Evolutionary conservation across 2,113 vertebrate genomes (phyloP).

Genomic region (Cromileptes altivelis): DNA sequence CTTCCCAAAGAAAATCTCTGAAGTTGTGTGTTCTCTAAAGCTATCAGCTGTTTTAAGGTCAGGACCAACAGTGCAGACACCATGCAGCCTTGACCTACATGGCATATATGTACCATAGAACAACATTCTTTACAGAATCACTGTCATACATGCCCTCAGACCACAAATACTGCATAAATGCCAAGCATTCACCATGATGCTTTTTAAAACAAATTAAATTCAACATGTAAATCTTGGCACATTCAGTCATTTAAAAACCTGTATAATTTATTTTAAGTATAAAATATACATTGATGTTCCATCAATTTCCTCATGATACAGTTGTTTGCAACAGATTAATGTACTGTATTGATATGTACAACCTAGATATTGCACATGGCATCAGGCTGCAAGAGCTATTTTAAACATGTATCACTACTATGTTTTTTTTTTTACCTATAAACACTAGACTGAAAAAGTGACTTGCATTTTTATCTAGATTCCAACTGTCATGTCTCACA

Average conservation of each 20-base stretch:
- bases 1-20: not conserved
- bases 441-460: too few species aligned
- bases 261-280: too few species aligned
- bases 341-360: too few species aligned
- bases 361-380: too few species aligned
- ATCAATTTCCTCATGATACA: too few species aligned
- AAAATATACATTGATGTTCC: not conserved
- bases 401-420: too few species aligned
- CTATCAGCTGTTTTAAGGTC: not conserved
- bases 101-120: not conserved
- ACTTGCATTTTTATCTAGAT: too few species aligned
- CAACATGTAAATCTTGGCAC: not conserved
- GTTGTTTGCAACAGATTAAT: too few species aligned
- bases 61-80: constrained; percentile 5
- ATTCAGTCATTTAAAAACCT: not conserved
- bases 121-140: not conserved
- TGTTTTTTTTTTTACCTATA: too few species aligned
- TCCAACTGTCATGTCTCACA: too few species aligned
- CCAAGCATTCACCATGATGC: not conserved
- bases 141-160: not conserved
- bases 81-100: constrained; percentile 11
- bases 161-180: not conserved
- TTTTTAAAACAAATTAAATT: not conserved
- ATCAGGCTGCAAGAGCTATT: too few species aligned
- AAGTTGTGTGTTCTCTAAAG: not conserved